phyloP scores from a whole-genome alignment of 2,888 invertebrate species.

The Neoaliturus tenellus region DNA sequence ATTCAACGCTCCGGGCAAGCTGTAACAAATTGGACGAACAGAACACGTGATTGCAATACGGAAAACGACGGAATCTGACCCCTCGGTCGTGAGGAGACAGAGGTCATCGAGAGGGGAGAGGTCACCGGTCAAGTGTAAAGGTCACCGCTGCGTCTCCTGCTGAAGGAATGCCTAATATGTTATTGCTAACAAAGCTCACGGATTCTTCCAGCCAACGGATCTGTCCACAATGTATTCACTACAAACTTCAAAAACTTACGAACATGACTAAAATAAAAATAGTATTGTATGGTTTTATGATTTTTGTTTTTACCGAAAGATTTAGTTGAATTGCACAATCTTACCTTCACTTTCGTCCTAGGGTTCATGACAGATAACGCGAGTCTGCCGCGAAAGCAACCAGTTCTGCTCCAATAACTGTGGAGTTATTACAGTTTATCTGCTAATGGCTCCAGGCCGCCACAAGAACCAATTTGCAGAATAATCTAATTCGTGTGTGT shows the following conservation, averaged over 20 bases:
- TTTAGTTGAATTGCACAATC: no score
- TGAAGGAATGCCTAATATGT: no score
- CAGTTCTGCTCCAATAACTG: not conserved
- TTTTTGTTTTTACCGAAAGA: no score
- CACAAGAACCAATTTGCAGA: constrained; percentile 26
- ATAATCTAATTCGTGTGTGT: constrained; percentile 16
- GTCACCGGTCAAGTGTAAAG: constrained; percentile 3
- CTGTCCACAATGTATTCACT: no score
- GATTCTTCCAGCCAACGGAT: no score
- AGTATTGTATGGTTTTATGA: no score
- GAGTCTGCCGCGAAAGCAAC: not conserved
- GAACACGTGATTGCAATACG: not conserved
- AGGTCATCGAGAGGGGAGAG: not conserved
- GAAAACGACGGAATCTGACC: not conserved
- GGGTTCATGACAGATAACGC: no score
- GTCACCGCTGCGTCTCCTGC: not conserved
- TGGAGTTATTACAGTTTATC: constrained; percentile 10
- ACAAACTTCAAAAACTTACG: no score
- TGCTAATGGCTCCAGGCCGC: constrained; percentile 2
- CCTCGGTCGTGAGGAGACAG: not conserved
- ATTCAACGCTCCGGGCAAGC: not conserved
- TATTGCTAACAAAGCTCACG: no score
- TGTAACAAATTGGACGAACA: not conserved
- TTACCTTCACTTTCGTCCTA: no score
- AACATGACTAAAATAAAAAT: no score